Conservation (phyloP, 2,888 invertebrate species). For the Phyto melanocephala region DNA sequence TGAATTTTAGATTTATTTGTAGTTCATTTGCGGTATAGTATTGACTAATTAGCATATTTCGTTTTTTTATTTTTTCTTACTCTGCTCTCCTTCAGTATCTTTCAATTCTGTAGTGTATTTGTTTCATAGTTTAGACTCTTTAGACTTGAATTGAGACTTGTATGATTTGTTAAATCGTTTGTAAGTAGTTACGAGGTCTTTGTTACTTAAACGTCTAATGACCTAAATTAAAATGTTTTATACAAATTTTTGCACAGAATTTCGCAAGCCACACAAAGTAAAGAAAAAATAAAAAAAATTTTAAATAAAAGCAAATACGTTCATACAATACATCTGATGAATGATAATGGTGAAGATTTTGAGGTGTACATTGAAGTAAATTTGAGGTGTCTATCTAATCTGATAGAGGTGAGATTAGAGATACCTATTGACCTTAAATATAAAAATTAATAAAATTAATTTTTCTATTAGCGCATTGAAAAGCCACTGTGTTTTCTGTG, state of each 20-base stretch:
- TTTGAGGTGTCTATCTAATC: too few species aligned
- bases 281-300: not conserved
- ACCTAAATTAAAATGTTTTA: conserved; percentile 61
- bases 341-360: too few species aligned
- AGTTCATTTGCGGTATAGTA: conserved; percentile 18
- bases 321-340: too few species aligned
- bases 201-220: conserved; percentile 60
- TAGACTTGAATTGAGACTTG: conserved; percentile 15
- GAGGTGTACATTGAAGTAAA: too few species aligned
- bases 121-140: conserved; percentile 13
- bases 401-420: too few species aligned
- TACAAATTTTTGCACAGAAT: conserved; percentile 12
- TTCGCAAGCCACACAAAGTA: conserved; percentile 9
- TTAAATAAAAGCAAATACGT: too few species aligned
- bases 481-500: too few species aligned
- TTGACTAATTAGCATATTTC: conserved; percentile 48
- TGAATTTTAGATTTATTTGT: not conserved
- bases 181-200: conserved; percentile 35
- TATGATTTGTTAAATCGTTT: conserved; percentile 23
- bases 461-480: too few species aligned
- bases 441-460: too few species aligned
- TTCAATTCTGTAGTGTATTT: conserved; percentile 8
- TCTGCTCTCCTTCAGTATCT: not conserved
- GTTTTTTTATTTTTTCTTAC: not conserved
- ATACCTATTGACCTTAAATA: too few species aligned